Evolutionary conservation across 2,888 invertebrate species (phyloP), one percentile per base, ranked within the genome.

Genomic region (Chrysomela aeneicollis): DNA sequence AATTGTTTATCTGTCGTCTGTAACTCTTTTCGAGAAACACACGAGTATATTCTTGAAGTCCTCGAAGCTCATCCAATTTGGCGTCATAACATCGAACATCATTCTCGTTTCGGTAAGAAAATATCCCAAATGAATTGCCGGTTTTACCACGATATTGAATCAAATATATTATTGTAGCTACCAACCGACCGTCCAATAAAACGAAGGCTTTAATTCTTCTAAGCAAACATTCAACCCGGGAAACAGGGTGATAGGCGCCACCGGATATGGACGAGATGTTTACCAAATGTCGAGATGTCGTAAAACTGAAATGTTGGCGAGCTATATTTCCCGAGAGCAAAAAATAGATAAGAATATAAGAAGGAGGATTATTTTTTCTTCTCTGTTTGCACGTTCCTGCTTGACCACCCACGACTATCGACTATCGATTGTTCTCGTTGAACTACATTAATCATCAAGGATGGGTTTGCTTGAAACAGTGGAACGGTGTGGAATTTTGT

Each of bases 351-450:
- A 64, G 64, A 51, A 63, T 15, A 42, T 35, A 35, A 35, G 32
- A 35, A 35, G 32, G 10, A 15, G 42, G 42, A 10, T 15, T n/a
- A 60, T 57, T 57, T 60, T 50, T 61, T 52, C 60, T 60, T 47
- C 55, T 65, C 58, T 53, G 60, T 61, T 62, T 60, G 61, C 61
- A 49, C 64, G 59, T 52, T 64, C 59, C 52, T 55, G 60, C 60
- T 63, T 67, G 68, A 64, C 68, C 68, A 70, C 66, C 67, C 70
- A 67, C 65, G 63, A 63, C 59, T 42, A 42, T 42, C 65, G 59
- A 62, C 65, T 47, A 64, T 70, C 67, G 66, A 42, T 67, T 70
- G 62, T 68, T 67, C 59, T 65, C 60, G 61, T 51, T 55, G 59
- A 63, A 58, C 63, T 65, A 42, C 59, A 70, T 70, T 68, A 68